These are phyloP conservation scores for Perdita meconis DNA, from an alignment of 2,888 invertebrate genomes.

Conservation along the genomic window DNA sequence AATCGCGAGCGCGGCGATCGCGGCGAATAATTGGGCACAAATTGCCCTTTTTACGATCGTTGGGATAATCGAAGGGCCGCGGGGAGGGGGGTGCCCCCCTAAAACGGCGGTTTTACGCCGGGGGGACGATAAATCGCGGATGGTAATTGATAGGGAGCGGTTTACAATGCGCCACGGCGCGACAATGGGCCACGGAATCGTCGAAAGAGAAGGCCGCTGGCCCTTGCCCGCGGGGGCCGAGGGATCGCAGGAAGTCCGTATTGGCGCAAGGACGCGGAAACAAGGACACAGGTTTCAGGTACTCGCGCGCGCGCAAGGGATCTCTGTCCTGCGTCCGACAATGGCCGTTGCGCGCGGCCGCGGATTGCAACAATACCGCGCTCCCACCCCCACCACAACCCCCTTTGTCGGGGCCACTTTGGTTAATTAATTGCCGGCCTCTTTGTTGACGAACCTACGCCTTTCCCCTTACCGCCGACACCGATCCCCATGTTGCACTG, in stretches of 20 bases:
- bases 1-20: constrained; percentile 32
- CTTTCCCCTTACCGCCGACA: constrained; percentile 50
- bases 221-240: not conserved
- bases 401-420: constrained; percentile 58
- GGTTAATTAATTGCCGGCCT: constrained; percentile 71
- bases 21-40: constrained; percentile 63
- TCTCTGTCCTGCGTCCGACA: constrained; percentile 54
- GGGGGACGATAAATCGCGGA: constrained; percentile 62
- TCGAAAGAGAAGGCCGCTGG: constrained; percentile 23
- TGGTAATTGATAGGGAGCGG: constrained; percentile 67
- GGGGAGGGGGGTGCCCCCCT: constrained; percentile 15
- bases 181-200: constrained; percentile 49
- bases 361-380: constrained; percentile 62
- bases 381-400: too few relatives aligned
- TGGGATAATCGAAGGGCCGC: constrained; percentile 53
- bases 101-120: constrained; percentile 48
- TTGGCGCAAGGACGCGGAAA: constrained; percentile 66
- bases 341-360: constrained; percentile 38
- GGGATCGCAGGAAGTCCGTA: constrained; percentile 48
- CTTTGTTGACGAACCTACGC: constrained; percentile 69
- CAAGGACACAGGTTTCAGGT: constrained; percentile 62
- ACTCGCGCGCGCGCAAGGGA: constrained; percentile 19
- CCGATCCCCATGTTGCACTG: constrained; percentile 61
- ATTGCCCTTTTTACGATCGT: constrained; percentile 60
- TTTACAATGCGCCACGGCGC: constrained; percentile 40